A percentile compares a stretch with the other conserved stretches of the same genome.
phyloP scores from a whole-genome alignment of 2,797 vertebrate species.

The Nannoperca obscura region DNA sequence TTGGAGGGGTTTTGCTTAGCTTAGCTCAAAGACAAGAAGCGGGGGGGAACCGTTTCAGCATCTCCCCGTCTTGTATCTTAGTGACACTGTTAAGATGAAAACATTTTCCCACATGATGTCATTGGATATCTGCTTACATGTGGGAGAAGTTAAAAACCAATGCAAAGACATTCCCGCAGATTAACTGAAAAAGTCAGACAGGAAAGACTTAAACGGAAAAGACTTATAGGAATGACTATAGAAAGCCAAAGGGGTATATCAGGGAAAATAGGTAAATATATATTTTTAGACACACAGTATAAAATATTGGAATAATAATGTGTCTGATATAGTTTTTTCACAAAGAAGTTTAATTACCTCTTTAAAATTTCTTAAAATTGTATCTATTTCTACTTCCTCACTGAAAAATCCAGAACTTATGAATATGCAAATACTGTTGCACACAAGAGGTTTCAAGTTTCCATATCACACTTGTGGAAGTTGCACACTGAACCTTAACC shows the following conservation, averaged over 20 bases:
- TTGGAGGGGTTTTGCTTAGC: constrained; percentile 14
- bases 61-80: constrained; percentile 41
- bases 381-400: not conserved
- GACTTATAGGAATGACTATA: not conserved
- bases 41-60: constrained; percentile 26
- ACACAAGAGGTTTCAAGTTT: not conserved
- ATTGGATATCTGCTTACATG: constrained; percentile 57
- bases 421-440: not conserved
- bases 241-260: not conserved
- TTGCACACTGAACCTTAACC: not conserved
- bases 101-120: constrained; percentile 65
- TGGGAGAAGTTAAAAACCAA: constrained; percentile 31
- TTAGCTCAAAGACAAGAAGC: constrained; percentile 15
- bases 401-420: not conserved
- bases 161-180: constrained; percentile 4
- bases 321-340: not conserved
- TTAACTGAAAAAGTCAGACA: constrained; percentile 12
- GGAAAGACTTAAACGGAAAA: constrained; percentile 8
- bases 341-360: not conserved
- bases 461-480: not conserved
- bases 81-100: constrained; percentile 59
- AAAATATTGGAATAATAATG: not conserved
- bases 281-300: not conserved
- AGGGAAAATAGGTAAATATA: constrained; percentile 22
- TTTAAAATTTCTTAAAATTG: too few species aligned